Base-by-base conservation (phyloP, 2,888 invertebrate genomes). In the Hetaerina titia region DNA sequence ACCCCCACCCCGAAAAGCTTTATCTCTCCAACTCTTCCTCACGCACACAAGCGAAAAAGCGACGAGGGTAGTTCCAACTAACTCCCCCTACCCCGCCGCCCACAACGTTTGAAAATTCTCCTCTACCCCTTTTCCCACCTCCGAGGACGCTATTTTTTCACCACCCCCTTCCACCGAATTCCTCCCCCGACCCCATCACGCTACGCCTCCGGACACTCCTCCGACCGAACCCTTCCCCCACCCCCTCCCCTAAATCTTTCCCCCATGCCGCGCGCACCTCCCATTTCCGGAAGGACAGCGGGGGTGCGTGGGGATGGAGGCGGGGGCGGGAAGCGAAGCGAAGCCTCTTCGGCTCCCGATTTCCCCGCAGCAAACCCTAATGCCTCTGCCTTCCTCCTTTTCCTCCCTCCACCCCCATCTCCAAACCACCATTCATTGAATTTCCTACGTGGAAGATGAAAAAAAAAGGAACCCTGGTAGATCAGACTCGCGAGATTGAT, bases 401-500 rank as follows among this genome's bases (percentile, higher is more conserved):
- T 17, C 15, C 25, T 58, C 89, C 22, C 6, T 13, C 63, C 31
- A 31, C 17, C 57, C 15, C 81, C 81, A 1, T 4, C 13, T 2
- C 0, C 89, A 56, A 22, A 25, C 58, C 90, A 0, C 89, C 90
- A 63, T 90, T 31, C 90, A 90, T 90, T 63, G 90, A 64, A 90
- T 90, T 90, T 90, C 90, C 90, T 45, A 13, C 90, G 63, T 4
- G 22, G 19, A 69, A n/a, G n/a, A 69, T 69, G 69, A n/a, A 69
- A 69, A 69, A 69, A 69, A 69, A 69, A 69, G 69, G 22, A 69
- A n/a, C n/a, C 69, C 45, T 45, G 45, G 69, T 22, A 69, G 69
- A 69, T 69, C 22, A 69, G 69, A 22, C 69, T 9, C 9, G 69
- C 22, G n/a, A 69, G 69, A 69, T 69, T 69, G n/a, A 69, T 69